A percentile compares a stretch with the other conserved stretches of the same genome.
phyloP scores from a whole-genome alignment of 1,140 invertebrate species.

The Drosophila parabipectinata region DNA sequence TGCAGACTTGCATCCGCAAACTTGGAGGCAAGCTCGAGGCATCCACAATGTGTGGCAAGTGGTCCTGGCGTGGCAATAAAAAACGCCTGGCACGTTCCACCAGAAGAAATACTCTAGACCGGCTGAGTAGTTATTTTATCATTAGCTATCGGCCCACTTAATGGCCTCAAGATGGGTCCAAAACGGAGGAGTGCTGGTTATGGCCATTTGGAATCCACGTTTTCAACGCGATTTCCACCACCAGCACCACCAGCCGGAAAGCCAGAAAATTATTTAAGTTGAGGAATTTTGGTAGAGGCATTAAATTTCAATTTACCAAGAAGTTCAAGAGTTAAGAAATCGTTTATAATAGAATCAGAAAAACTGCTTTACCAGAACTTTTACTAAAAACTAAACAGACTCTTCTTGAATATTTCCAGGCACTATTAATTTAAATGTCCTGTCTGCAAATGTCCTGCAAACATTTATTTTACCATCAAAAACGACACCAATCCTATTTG shows the following conservation, averaged over 20 bases:
- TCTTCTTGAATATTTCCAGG: background rate
- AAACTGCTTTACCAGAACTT: too few relatives aligned
- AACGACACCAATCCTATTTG: background rate
- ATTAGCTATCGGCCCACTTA: conserved; percentile 5
- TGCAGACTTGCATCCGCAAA: background rate
- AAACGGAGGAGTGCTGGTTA: background rate
- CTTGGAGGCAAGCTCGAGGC: background rate
- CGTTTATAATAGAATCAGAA: too few relatives aligned
- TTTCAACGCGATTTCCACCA: background rate
- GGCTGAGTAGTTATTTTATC: conserved; percentile 8
- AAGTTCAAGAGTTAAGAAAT: background rate
- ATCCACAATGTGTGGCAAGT: background rate
- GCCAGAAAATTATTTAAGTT: background rate
- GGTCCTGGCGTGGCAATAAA: conserved; percentile 4
- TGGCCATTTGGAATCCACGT: background rate
- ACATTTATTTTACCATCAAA: background rate
- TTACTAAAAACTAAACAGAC: too few relatives aligned
- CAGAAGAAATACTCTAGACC: background rate
- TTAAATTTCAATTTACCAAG: background rate
- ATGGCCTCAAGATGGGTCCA: conserved; percentile 3
- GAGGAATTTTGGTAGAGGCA: background rate
- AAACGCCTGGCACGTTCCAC: conserved; percentile 4
- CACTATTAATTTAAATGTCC: background rate
- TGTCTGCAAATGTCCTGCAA: background rate
- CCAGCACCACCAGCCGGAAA: background rate